Evolutionary conservation across 1,140 invertebrate species (phyloP).

Genomic region (Drosophila quadrilineata): DNA sequence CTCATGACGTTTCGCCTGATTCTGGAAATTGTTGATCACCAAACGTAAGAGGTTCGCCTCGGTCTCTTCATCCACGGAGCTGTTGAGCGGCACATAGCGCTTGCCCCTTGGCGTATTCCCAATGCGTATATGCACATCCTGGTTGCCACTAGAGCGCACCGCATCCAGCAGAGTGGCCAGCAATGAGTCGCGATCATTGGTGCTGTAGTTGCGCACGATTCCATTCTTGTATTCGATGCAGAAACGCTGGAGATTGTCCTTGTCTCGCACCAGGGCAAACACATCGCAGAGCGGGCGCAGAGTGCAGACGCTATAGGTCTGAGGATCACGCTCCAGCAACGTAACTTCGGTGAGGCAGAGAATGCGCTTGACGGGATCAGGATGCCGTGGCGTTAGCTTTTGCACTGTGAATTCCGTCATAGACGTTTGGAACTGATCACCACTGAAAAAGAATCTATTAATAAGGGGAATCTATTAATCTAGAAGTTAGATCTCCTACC

Average conservation of each 20-base stretch:
- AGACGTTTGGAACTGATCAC: slow-evolving; percentile 94
- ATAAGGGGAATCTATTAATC: background rate
- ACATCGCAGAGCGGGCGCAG: slow-evolving; percentile 94
- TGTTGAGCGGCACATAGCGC: slow-evolving; percentile 92
- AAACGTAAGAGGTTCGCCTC: slow-evolving; percentile 87
- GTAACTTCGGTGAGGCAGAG: slow-evolving; percentile 98
- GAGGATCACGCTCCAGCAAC: slow-evolving; percentile 97
- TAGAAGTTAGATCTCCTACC: slow-evolving; percentile 82
- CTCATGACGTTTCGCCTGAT: slow-evolving; percentile 83
- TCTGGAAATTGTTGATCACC: slow-evolving; percentile 80
- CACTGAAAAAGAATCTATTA: slow-evolving; percentile 82
- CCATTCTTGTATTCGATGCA: slow-evolving; percentile 97
- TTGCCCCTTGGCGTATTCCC: slow-evolving; percentile 90
- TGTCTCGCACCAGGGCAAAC: slow-evolving; percentile 94
- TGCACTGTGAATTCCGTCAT: slow-evolving; percentile 96
- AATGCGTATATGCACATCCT: slow-evolving; percentile 98
- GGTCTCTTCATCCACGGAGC: slow-evolving; percentile 96
- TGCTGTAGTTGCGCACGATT: slow-evolving; percentile 92
- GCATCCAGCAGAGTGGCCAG: slow-evolving; percentile 97
- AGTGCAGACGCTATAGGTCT: slow-evolving; percentile 94
- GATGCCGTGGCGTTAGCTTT: slow-evolving; percentile 90
- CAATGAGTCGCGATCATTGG: slow-evolving; percentile 93
- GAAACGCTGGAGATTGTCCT: slow-evolving; percentile 96
- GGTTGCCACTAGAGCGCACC: slow-evolving; percentile 96
- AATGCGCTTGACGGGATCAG: slow-evolving; percentile 90